phyloP scores from a whole-genome alignment of 2,888 invertebrate species.

The Thymelicus lineola region DNA sequence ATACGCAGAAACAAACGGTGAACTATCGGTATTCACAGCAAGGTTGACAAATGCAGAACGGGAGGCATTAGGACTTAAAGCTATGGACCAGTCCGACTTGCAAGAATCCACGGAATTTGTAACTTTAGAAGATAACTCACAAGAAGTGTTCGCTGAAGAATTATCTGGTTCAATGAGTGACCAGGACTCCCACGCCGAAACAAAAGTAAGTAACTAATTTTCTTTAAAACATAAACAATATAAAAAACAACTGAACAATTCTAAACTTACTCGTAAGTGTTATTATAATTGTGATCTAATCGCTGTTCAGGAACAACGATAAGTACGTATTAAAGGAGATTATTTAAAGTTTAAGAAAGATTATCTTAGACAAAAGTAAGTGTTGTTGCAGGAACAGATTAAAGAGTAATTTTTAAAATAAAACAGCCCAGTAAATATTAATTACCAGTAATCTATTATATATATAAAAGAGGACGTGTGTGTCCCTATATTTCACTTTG shows the following conservation, averaged over 20 bases:
- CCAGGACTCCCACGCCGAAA: constrained; percentile 61
- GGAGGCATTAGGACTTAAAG: constrained; percentile 66
- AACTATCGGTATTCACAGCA: constrained; percentile 54
- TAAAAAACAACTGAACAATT: constrained; percentile 45
- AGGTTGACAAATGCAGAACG: constrained; percentile 63
- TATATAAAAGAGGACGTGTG: too few relatives aligned
- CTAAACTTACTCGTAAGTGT: constrained; percentile 64
- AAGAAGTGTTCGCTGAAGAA: constrained; percentile 55
- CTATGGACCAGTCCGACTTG: constrained; percentile 53
- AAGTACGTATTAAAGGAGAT: too few relatives aligned
- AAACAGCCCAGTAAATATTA: too few relatives aligned
- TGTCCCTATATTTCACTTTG: too few relatives aligned
- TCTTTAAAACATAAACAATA: constrained; percentile 49
- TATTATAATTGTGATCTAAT: too few relatives aligned
- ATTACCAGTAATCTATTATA: too few relatives aligned
- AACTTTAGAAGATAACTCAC: constrained; percentile 53
- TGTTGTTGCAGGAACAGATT: too few relatives aligned
- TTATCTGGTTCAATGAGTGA: constrained; percentile 61
- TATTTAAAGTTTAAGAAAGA: too few relatives aligned
- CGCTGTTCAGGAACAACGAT: too few relatives aligned
- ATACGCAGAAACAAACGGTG: constrained; percentile 54
- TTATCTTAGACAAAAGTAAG: too few relatives aligned
- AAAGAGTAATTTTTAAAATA: too few relatives aligned
- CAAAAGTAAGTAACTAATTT: constrained; percentile 57
- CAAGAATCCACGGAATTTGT: constrained; percentile 63